phyloP scores from a whole-genome alignment of 2,888 invertebrate species.

The Drosophila subquinaria region DNA sequence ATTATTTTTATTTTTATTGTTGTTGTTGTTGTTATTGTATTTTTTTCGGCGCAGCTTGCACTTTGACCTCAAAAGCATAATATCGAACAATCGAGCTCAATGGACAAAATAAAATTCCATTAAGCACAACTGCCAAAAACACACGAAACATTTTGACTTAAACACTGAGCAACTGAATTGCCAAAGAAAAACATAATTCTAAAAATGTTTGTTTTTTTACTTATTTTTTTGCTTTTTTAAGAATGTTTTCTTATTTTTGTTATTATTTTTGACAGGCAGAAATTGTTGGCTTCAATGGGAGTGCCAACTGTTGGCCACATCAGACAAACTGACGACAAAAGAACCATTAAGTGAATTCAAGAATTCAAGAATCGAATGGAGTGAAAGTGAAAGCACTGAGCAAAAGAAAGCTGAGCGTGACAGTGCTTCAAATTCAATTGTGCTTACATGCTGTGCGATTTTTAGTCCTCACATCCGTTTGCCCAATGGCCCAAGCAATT shows the following conservation, averaged over 20 bases:
- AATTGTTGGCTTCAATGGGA: constrained; percentile 16
- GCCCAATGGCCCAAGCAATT: constrained; percentile 25
- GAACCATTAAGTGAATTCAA: constrained; percentile 51
- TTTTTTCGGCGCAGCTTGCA: constrained; percentile 46
- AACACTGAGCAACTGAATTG: constrained; percentile 14
- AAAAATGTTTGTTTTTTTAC: not conserved
- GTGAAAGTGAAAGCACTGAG: constrained; percentile 12
- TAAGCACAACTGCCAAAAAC: constrained; percentile 71
- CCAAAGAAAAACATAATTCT: not conserved
- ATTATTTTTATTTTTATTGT: constrained; percentile 37
- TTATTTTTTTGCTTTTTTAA: constrained; percentile 9
- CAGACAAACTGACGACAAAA: constrained; percentile 74
- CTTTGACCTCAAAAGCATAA: constrained; percentile 70
- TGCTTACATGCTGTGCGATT: constrained; percentile 51
- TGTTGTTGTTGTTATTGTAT: constrained; percentile 13
- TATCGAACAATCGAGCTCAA: constrained; percentile 52
- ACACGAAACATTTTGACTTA: constrained; percentile 58
- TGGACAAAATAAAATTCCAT: constrained; percentile 65
- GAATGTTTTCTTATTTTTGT: constrained; percentile 19
- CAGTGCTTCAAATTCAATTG: constrained; percentile 67
- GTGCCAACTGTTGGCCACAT: constrained; percentile 46
- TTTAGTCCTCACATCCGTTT: constrained; percentile 24
- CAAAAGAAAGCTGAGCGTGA: constrained; percentile 43
- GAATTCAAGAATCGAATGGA: constrained; percentile 1
- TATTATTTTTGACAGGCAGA: constrained; percentile 9